Evolutionary conservation across 92 coral and sea anemone genomes (phyloP).

Genomic region (Paramuricea clavata): DNA sequence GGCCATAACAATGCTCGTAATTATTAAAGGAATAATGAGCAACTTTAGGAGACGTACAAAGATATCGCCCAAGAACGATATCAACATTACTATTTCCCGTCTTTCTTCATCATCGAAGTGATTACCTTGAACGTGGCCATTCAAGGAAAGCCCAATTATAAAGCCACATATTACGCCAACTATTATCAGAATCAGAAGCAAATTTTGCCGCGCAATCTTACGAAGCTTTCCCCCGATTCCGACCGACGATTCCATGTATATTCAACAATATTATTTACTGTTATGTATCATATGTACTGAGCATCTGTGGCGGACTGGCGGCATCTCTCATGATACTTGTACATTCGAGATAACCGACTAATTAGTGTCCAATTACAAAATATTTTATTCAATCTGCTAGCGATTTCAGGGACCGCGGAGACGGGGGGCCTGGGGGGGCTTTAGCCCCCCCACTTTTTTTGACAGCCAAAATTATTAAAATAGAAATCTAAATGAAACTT

Average conservation of each 20-base stretch:
- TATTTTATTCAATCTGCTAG: too few species aligned
- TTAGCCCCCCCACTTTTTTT: too few species aligned
- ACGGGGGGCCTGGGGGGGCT: too few species aligned
- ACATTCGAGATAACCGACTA: too few species aligned
- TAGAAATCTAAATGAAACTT: too few species aligned
- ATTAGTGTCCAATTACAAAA: too few species aligned
- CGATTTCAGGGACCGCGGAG: too few species aligned
- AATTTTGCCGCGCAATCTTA: constrained; percentile 63
- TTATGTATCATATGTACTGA: too few species aligned
- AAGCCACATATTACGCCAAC: constrained; percentile 85
- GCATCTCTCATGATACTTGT: too few species aligned
- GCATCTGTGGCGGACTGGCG: too few species aligned
- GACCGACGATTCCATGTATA: neutral
- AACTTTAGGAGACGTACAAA: constrained; percentile 91
- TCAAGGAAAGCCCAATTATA: constrained; percentile 76
- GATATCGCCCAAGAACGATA: constrained; percentile 93
- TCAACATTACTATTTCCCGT: constrained; percentile 78
- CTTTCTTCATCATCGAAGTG: constrained; percentile 67
- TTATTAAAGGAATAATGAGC: constrained; percentile 85
- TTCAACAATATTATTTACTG: too few species aligned
- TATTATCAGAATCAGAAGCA: constrained; percentile 79
- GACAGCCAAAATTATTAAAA: too few species aligned
- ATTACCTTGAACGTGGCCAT: constrained; percentile 75
- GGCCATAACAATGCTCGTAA: constrained; percentile 87
- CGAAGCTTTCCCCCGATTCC: neutral